Percentiles rank a stretch among this genome's conserved stretches.
phyloP scores from a whole-genome alignment of 2,888 invertebrate genomes.

The Tetrapedia diversipes region DNA sequence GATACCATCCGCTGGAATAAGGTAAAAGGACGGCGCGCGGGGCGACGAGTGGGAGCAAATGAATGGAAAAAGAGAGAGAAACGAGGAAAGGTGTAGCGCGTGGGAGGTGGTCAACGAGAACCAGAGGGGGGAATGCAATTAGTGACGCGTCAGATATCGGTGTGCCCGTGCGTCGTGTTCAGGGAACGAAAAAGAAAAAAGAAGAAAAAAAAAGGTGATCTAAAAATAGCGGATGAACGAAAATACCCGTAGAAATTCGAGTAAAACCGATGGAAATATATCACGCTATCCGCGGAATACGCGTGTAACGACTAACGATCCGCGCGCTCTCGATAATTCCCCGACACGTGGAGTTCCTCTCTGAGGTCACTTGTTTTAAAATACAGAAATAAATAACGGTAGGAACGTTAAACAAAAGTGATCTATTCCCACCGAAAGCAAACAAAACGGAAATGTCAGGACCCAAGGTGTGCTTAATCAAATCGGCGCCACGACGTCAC shows the following conservation, averaged over 20 bases:
- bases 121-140: conserved; percentile 15
- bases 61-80: conserved; percentile 30
- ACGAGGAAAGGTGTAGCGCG: conserved; percentile 33
- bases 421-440: background rate
- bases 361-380: background rate
- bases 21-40: conserved; percentile 36
- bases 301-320: background rate
- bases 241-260: conserved; percentile 2
- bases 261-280: background rate
- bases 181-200: background rate
- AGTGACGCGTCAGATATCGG: conserved; percentile 17
- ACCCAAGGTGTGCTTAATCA: background rate
- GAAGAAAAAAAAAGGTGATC: background rate
- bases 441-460: background rate
- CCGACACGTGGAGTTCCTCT: too few species aligned
- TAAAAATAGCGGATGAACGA: background rate
- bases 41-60: conserved; percentile 8
- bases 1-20: conserved; percentile 48
- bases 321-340: background rate
- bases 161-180: background rate
- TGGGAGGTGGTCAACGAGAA: conserved; percentile 44
- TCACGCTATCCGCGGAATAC: background rate
- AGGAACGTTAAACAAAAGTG: background rate
- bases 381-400: conserved; percentile 7
- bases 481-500: too few species aligned